Evolutionary conservation across 2,888 invertebrate species (phyloP).

Genomic region (Noctua comes): DNA sequence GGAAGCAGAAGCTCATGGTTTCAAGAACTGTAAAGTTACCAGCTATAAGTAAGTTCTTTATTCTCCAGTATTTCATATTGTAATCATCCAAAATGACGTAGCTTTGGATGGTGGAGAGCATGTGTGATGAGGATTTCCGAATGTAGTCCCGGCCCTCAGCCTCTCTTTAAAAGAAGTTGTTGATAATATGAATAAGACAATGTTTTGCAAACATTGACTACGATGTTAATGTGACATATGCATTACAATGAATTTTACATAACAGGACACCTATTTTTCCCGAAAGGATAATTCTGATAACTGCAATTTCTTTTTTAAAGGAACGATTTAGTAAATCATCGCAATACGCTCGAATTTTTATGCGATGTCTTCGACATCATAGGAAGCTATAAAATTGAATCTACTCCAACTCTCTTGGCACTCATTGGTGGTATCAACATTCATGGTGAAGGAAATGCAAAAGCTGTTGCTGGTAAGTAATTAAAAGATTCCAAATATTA

Average conservation of each 20-base stretch:
- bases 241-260: neutral
- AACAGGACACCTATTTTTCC: neutral
- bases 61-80: neutral
- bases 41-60: constrained; percentile 46
- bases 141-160: neutral
- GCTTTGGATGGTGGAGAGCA: neutral
- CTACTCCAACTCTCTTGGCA: constrained; percentile 38
- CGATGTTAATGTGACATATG: neutral
- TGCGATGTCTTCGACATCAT: constrained; percentile 36
- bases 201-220: no score
- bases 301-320: constrained; percentile 19
- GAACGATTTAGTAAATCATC: constrained; percentile 1
- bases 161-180: neutral
- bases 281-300: neutral
- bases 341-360: neutral
- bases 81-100: neutral
- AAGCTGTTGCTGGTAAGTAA: constrained; percentile 37
- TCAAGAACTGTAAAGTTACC: constrained; percentile 33
- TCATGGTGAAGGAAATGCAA: constrained; percentile 55
- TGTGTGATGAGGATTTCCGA: neutral
- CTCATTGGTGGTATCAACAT: constrained; percentile 51
- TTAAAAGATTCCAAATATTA: no score
- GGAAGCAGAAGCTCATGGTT: constrained; percentile 47
- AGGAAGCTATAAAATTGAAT: constrained; percentile 40
- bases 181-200: neutral